Conservation (phyloP, 1,140 invertebrate genomes). For the Anastrepha ludens region DNA sequence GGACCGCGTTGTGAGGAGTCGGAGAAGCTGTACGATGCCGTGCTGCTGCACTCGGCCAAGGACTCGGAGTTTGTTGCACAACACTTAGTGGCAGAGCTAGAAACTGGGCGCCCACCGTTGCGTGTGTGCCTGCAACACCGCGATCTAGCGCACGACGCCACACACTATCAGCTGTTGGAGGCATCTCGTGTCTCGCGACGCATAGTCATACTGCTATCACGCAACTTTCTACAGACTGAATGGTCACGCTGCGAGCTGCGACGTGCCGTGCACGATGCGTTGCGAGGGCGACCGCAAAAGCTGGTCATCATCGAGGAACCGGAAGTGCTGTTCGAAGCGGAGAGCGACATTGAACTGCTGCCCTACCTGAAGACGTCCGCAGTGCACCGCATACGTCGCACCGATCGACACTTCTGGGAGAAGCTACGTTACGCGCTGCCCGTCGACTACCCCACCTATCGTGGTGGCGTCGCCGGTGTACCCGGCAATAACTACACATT, state of each 20-base stretch:
- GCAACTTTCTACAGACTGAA: conserved; percentile 89
- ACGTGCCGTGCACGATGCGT: conserved; percentile 87
- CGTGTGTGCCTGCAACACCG: conserved; percentile 91
- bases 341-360: conserved; percentile 89
- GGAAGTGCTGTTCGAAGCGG: conserved; percentile 82
- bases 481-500: conserved; percentile 78
- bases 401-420: conserved; percentile 93
- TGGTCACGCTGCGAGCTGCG: conserved; percentile 90
- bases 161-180: conserved; percentile 84
- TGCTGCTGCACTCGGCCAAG: conserved; percentile 93
- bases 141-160: conserved; percentile 80
- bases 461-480: conserved; percentile 56
- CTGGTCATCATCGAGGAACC: conserved; percentile 90
- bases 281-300: conserved; percentile 86
- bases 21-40: conserved; percentile 93
- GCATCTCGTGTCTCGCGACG: conserved; percentile 89
- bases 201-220: conserved; percentile 85
- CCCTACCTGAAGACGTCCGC: conserved; percentile 92
- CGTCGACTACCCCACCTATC: conserved; percentile 76
- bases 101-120: conserved; percentile 83
- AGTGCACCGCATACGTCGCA: conserved; percentile 87
- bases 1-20: conserved; percentile 81
- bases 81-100: conserved; percentile 87
- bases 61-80: conserved; percentile 92
- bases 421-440: conserved; percentile 92